Conservation (phyloP, 92 coral and sea anemone genomes). For the Bergia sp. region DNA sequence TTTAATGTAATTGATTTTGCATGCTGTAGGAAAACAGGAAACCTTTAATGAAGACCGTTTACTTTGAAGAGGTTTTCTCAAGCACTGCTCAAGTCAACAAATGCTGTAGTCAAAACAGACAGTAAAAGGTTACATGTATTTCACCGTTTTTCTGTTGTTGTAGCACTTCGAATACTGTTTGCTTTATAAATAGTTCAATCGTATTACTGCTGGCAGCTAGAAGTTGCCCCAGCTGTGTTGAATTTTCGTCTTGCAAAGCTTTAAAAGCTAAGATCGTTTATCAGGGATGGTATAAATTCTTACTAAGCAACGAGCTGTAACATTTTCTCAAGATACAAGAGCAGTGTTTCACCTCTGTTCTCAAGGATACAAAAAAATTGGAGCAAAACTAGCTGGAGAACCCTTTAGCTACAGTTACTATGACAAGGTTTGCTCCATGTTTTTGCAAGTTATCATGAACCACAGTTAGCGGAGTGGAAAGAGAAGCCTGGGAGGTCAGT, state of each 20-base stretch:
- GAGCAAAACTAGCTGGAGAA: no score
- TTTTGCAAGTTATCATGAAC: no score
- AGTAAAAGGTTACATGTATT: conserved; percentile 45
- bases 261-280: not conserved
- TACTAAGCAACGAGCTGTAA: not conserved
- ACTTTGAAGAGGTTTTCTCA: conserved; percentile 47
- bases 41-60: conserved; percentile 14
- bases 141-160: conserved; percentile 63
- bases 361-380: not conserved
- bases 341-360: not conserved
- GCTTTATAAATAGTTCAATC: conserved; percentile 70
- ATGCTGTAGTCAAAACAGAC: conserved; percentile 64
- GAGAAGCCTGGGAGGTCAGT: conserved; percentile 23
- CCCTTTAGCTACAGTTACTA: no score
- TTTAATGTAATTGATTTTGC: not conserved
- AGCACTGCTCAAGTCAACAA: conserved; percentile 54
- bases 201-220: conserved; percentile 19
- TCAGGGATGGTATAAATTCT: not conserved
- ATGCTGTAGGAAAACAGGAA: conserved; percentile 8
- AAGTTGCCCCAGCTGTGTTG: conserved; percentile 28
- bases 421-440: not conserved
- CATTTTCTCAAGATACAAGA: not conserved
- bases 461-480: not conserved
- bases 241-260: not conserved
- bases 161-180: conserved; percentile 79